Conservation (phyloP, 92 coral and sea anemone genomes). For the Micromussa lordhowensis region DNA sequence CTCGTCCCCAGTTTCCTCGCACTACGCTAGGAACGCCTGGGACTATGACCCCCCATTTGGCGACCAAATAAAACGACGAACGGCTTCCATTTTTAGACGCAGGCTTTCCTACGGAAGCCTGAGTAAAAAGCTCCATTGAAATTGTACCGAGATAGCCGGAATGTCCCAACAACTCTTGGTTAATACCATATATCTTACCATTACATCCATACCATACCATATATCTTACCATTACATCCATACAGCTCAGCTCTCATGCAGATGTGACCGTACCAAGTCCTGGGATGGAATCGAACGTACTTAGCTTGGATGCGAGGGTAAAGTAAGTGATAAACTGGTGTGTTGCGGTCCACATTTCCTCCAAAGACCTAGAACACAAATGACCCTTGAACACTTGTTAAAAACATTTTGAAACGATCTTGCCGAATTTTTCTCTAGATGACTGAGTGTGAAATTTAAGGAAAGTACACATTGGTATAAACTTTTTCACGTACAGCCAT, state of each 20-base stretch:
- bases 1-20: too few species aligned
- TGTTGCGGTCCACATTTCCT: constrained; percentile 38
- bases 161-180: not conserved
- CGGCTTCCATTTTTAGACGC: too few species aligned
- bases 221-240: constrained; percentile 38
- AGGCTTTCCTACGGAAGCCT: too few species aligned
- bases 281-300: constrained; percentile 46
- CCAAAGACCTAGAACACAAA: constrained; percentile 21
- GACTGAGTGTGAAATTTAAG: too few species aligned
- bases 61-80: too few species aligned
- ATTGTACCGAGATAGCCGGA: not conserved
- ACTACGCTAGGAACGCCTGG: too few species aligned
- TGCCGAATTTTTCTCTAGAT: too few species aligned
- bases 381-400: too few species aligned
- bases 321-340: constrained; percentile 28
- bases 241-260: constrained; percentile 51
- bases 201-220: constrained; percentile 55
- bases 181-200: not conserved
- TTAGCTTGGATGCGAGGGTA: constrained; percentile 37
- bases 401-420: too few species aligned
- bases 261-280: constrained; percentile 27
- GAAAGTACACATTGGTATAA: too few species aligned
- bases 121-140: not conserved
- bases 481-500: too few species aligned
- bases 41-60: too few species aligned